Evolutionary conservation across 2,797 vertebrate genomes (phyloP).

Genomic region (Microtus obscurus): DNA sequence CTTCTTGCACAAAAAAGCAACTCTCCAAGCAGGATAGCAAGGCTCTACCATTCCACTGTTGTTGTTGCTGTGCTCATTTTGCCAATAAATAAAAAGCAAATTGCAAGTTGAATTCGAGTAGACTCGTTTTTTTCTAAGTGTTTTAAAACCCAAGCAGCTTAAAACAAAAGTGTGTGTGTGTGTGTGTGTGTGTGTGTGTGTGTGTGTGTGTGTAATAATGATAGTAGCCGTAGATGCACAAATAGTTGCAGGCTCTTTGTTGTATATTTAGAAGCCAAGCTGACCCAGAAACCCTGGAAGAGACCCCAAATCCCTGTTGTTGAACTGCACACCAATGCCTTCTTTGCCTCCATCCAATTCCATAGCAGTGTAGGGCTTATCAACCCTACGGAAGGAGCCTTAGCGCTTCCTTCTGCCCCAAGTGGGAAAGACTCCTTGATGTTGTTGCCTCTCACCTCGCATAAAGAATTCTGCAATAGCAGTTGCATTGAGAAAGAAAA

Average conservation of each 20-base stretch:
- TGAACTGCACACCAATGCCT: background rate
- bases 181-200: background rate
- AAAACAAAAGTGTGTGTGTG: background rate
- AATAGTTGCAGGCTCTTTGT: background rate
- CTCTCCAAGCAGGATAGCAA: constrained; percentile 54
- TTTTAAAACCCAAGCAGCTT: constrained; percentile 49
- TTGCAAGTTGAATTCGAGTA: constrained; percentile 48
- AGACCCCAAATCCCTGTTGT: background rate
- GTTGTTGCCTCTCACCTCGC: background rate
- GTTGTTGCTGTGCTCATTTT: constrained; percentile 53
- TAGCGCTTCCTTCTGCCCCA: background rate
- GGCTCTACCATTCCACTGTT: constrained; percentile 48
- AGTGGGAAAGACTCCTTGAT: background rate
- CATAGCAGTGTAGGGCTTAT: background rate
- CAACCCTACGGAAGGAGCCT: background rate
- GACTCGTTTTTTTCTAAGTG: background rate
- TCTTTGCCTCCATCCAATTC: no score
- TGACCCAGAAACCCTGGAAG: background rate
- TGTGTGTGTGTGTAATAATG: background rate
- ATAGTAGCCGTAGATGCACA: background rate
- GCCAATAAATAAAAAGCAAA: constrained; percentile 68
- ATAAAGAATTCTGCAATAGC: background rate
- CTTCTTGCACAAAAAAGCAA: constrained; percentile 64
- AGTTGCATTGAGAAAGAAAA: background rate
- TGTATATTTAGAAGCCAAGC: background rate